phyloP scores from a whole-genome alignment of 2,113 vertebrate species.

The Ancistrus triradiatus region DNA sequence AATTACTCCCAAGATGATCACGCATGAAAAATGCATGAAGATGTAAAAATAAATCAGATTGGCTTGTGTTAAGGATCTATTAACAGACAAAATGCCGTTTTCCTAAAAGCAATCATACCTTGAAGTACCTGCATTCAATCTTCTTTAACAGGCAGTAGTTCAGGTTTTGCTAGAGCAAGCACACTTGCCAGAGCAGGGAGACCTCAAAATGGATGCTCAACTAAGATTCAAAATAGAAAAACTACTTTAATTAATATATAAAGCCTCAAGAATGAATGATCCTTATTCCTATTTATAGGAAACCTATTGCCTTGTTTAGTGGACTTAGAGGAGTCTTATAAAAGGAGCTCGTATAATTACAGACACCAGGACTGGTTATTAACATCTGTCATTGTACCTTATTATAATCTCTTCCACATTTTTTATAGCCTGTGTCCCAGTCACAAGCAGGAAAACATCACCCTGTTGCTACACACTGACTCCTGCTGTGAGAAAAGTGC shows the following conservation, averaged over 20 bases:
- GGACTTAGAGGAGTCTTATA: not conserved
- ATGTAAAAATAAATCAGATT: slow-evolving; percentile 47
- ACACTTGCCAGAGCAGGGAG: slow-evolving; percentile 23
- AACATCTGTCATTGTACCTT: slow-evolving; percentile 57
- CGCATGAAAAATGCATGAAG: slow-evolving; percentile 52
- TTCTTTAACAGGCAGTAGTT: slow-evolving; percentile 45
- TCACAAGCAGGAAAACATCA: slow-evolving; percentile 38
- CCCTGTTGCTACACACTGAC: slow-evolving; percentile 57
- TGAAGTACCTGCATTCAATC: slow-evolving; percentile 44
- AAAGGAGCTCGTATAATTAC: slow-evolving; percentile 32
- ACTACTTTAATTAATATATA: not conserved
- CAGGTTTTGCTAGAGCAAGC: slow-evolving; percentile 3
- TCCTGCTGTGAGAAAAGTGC: slow-evolving; percentile 57
- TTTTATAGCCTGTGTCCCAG: slow-evolving; percentile 30
- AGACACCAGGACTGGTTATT: slow-evolving; percentile 46
- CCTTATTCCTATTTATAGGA: too few relatives aligned
- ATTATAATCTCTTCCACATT: slow-evolving; percentile 45
- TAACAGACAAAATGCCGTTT: slow-evolving; percentile 46
- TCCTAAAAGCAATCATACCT: slow-evolving; percentile 41
- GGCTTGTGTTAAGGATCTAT: slow-evolving; percentile 36
- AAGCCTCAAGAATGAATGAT: not conserved
- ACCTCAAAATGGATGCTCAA: not conserved
- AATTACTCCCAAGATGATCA: slow-evolving; percentile 33
- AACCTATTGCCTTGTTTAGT: slow-evolving; percentile 6
- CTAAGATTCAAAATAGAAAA: not conserved